A percentile compares a stretch with the other conserved stretches of the same genome.
These are phyloP conservation scores for Zootermopsis nevadensis DNA, from an alignment of 2,888 invertebrate species.

Conservation along the genomic window DNA sequence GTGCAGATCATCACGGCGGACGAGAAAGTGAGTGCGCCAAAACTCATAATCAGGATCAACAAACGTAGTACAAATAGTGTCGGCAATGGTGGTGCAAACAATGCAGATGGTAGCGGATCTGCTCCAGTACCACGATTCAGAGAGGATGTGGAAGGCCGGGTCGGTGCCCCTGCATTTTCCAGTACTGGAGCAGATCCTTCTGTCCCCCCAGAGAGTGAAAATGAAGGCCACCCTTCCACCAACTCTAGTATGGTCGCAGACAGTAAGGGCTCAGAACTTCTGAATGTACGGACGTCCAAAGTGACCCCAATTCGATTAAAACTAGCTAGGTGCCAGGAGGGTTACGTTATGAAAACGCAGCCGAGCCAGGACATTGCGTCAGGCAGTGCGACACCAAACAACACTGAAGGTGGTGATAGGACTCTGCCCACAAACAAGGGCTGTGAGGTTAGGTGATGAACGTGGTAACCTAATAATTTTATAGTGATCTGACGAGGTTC, in stretches of 20 bases:
- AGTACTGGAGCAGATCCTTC: constrained; percentile 54
- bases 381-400: constrained; percentile 40
- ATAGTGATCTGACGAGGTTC: constrained; percentile 58
- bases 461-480: constrained; percentile 56
- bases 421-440: constrained; percentile 78
- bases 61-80: constrained; percentile 65
- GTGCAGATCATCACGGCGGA: constrained; percentile 48
- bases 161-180: constrained; percentile 18
- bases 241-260: constrained; percentile 39
- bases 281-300: constrained; percentile 73
- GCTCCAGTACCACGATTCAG: not conserved
- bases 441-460: constrained; percentile 88
- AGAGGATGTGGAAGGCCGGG: constrained; percentile 42
- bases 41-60: constrained; percentile 81
- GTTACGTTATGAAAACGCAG: constrained; percentile 68
- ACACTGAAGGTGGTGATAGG: constrained; percentile 46
- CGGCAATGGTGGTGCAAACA: constrained; percentile 53
- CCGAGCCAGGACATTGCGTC: constrained; percentile 24
- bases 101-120: constrained; percentile 48
- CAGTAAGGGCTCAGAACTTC: constrained; percentile 60
- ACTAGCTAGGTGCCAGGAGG: constrained; percentile 83
- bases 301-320: constrained; percentile 86
- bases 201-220: constrained; percentile 45
- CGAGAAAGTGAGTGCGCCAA: constrained; percentile 68
- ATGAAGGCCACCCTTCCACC: not conserved